Evolutionary conservation across 2,797 vertebrate genomes (phyloP).

Genomic region (Melanotaenia parkinsoni): DNA sequence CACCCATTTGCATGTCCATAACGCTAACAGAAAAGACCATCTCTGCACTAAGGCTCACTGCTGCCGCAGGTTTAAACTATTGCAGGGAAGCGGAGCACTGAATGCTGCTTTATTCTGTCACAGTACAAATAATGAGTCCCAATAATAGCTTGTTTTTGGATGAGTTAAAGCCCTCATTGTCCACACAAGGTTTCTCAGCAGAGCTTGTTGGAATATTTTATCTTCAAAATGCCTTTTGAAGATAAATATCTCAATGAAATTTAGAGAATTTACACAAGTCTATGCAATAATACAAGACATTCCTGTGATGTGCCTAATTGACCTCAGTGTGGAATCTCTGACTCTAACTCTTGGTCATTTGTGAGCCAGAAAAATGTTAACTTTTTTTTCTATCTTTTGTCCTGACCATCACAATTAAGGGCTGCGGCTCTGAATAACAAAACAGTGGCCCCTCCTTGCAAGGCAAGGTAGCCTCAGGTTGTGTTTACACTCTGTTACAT

Average conservation of each 20-base stretch:
- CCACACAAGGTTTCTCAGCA: conserved; percentile 35
- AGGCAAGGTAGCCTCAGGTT: conserved; percentile 83
- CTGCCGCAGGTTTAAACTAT: conserved; percentile 81
- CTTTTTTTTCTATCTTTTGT: conserved; percentile 77
- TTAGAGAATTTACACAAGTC: conserved; percentile 4
- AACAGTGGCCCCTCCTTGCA: conserved; percentile 76
- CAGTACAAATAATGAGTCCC: conserved; percentile 74
- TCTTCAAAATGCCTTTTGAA: conserved; percentile 7
- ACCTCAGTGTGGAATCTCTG: conserved; percentile 39
- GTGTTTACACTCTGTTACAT: conserved; percentile 82
- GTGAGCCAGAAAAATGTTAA: conserved; percentile 71
- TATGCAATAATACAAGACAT: conserved; percentile 11
- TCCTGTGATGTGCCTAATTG: conserved; percentile 41
- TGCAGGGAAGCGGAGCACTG: conserved; percentile 69
- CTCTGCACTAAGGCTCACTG: conserved; percentile 78
- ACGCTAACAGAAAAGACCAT: conserved; percentile 74
- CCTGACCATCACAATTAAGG: conserved; percentile 80
- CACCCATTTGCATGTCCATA: conserved; percentile 84
- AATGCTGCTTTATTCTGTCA: conserved; percentile 63
- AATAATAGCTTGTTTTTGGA: conserved; percentile 75
- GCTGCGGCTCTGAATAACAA: conserved; percentile 84
- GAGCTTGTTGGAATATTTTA: background rate
- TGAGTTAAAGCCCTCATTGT: conserved; percentile 75
- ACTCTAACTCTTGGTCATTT: conserved; percentile 52
- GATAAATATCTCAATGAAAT: background rate